Evolutionary conservation across 2,888 invertebrate genomes (phyloP).

Genomic region (Drosophila cyrtoloma): DNA sequence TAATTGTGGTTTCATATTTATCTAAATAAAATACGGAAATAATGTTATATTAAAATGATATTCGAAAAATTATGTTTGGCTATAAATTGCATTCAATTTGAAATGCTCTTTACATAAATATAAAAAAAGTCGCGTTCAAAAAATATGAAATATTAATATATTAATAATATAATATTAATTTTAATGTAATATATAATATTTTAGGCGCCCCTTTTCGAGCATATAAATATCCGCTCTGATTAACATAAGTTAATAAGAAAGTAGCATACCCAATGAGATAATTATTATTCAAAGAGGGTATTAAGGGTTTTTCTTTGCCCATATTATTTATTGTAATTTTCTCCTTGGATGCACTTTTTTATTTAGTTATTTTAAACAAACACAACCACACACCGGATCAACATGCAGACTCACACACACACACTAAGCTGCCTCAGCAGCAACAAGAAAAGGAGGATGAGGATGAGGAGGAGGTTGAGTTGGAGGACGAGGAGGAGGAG

Average conservation of each 20-base stretch:
- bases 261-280: neutral
- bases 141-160: neutral
- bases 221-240: neutral
- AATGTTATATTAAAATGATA: neutral
- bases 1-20: neutral
- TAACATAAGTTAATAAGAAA: neutral
- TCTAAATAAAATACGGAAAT: neutral
- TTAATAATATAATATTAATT: no score
- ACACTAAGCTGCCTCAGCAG: neutral
- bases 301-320: neutral
- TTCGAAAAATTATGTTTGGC: no score
- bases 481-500: neutral
- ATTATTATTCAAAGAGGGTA: neutral
- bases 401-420: conserved; percentile 5
- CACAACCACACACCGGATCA: neutral
- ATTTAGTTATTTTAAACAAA: conserved; percentile 18
- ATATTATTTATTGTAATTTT: conserved; percentile 64
- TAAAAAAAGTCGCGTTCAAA: neutral
- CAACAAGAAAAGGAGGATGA: neutral
- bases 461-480: neutral
- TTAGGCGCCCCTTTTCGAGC: neutral
- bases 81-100: no score
- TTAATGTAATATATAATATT: no score
- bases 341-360: conserved; percentile 31
- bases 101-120: neutral